Conservation (phyloP, 2,113 vertebrate species). For the Oncorhynchus masou region DNA sequence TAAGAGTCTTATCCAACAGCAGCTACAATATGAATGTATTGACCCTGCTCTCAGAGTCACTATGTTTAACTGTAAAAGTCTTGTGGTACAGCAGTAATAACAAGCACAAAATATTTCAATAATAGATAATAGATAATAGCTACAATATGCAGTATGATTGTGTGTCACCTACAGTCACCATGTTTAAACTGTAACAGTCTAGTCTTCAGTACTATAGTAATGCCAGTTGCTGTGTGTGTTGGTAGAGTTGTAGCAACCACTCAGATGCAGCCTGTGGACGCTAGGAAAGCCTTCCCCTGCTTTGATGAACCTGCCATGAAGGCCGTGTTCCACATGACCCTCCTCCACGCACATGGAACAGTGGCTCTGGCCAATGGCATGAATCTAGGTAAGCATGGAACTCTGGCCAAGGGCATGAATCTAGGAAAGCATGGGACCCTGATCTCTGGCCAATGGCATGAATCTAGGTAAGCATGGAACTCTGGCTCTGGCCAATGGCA, state of each 20-base stretch:
- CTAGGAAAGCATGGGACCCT: neutral
- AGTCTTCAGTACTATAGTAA: neutral
- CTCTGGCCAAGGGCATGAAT: conserved; percentile 70
- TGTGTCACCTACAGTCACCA: too few relatives aligned
- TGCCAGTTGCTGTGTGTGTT: neutral
- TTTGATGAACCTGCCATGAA: conserved; percentile 96
- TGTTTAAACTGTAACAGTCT: neutral
- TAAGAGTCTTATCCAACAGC: neutral
- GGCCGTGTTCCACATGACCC: conserved; percentile 80
- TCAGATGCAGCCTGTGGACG: conserved; percentile 87
- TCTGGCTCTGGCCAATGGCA: too few relatives aligned
- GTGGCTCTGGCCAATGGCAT: conserved; percentile 82
- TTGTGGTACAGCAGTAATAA: too few relatives aligned
- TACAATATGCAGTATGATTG: too few relatives aligned
- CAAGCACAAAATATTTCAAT: too few relatives aligned
- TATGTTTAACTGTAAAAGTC: too few relatives aligned
- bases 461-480: too few relatives aligned
- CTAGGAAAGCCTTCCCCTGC: conserved; percentile 93
- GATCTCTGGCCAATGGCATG: too few relatives aligned
- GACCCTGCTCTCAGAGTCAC: neutral
- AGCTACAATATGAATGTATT: neutral
- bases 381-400: conserved; percentile 4
- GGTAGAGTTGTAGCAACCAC: conserved; percentile 89
- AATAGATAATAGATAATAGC: too few relatives aligned
- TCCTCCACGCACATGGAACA: conserved; percentile 66